Percentiles rank a stretch among this genome's conserved stretches.
phyloP scores from a whole-genome alignment of 2,888 invertebrate species.

The Quadroppia sp. region DNA sequence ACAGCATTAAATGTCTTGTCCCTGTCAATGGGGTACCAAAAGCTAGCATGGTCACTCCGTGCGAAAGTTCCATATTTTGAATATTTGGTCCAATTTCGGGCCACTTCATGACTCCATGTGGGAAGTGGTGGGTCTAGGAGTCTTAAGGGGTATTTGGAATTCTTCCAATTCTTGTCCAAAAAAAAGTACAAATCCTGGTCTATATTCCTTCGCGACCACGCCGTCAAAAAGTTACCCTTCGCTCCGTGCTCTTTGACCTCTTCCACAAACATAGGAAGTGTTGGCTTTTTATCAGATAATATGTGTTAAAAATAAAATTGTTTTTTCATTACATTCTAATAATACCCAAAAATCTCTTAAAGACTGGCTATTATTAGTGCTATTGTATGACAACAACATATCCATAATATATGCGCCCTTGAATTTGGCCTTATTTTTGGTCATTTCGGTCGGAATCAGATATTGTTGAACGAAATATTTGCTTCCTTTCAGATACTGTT shows the following conservation, averaged over 20 bases:
- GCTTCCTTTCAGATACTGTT: conserved; percentile 50
- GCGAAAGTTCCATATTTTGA: conserved; percentile 48
- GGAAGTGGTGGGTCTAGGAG: conserved; percentile 43
- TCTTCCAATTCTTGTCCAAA: conserved; percentile 39
- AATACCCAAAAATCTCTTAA: conserved; percentile 41
- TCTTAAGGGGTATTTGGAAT: conserved; percentile 33
- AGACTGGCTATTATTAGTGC: conserved; percentile 46
- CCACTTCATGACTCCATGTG: conserved; percentile 35
- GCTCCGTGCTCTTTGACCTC: conserved; percentile 34
- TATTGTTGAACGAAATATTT: conserved; percentile 51
- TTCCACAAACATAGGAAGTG: conserved; percentile 38
- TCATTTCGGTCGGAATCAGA: conserved; percentile 48
- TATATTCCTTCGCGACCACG: conserved; percentile 40
- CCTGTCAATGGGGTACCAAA: conserved; percentile 50
- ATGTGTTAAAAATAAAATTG: background rate
- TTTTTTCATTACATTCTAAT: background rate
- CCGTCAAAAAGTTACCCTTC: conserved; percentile 41
- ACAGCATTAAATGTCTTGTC: conserved; percentile 50
- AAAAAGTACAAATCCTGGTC: conserved; percentile 39
- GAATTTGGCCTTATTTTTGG: conserved; percentile 40
- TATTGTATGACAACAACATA: conserved; percentile 52
- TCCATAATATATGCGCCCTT: conserved; percentile 50
- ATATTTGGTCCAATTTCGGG: conserved; percentile 24
- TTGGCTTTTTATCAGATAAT: conserved; percentile 34
- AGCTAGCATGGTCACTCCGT: conserved; percentile 52